Percentiles rank a stretch among this genome's conserved stretches.
Evolutionary conservation across 2,888 invertebrate species (phyloP).

Genomic region (Trachelus iudaicus): DNA sequence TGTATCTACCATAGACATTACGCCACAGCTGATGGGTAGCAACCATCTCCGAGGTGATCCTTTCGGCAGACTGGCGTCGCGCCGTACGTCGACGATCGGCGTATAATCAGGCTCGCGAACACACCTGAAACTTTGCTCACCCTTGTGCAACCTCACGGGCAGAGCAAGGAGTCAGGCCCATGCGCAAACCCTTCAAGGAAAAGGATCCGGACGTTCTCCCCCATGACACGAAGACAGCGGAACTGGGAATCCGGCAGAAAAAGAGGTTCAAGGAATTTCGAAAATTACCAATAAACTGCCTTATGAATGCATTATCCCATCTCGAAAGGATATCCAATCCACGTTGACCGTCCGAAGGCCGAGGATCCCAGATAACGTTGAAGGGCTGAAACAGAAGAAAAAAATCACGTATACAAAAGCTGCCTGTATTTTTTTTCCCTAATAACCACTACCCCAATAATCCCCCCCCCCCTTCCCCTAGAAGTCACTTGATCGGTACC

Average conservation of each 20-base stretch:
- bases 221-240: not conserved
- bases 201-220: constrained; percentile 1
- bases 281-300: not conserved
- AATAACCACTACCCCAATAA: too few species aligned
- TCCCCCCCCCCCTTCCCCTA: too few species aligned
- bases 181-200: constrained; percentile 64
- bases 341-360: not conserved
- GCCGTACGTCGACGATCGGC: not conserved
- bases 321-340: not conserved
- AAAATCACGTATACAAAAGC: not conserved
- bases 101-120: constrained; percentile 63
- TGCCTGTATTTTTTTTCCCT: not conserved
- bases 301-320: not conserved
- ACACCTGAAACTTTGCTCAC: constrained; percentile 93
- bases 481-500: not conserved
- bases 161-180: constrained; percentile 88
- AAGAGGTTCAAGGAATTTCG: not conserved
- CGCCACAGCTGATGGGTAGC: not conserved
- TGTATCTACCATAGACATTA: not conserved
- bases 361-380: not conserved
- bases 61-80: not conserved
- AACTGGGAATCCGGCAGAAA: not conserved
- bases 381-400: not conserved
- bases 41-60: constrained; percentile 7
- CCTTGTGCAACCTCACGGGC: constrained; percentile 74